These are phyloP conservation scores for Eudorcas thomsonii DNA, from an alignment of 2,113 vertebrate species.

Conservation along the genomic window DNA sequence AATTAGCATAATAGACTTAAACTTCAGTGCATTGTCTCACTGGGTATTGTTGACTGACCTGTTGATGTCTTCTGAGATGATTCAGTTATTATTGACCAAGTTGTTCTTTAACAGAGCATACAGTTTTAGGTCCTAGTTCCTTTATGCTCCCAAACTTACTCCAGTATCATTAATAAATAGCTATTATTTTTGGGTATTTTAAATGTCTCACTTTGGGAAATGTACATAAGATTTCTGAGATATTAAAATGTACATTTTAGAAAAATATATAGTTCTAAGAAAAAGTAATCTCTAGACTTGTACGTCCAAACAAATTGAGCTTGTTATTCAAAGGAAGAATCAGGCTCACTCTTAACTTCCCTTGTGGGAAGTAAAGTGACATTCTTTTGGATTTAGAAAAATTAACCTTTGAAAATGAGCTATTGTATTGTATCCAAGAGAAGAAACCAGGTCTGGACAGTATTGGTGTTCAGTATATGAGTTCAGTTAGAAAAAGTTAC, in stretches of 20 bases:
- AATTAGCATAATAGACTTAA: neutral
- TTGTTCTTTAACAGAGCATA: neutral
- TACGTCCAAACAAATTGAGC: neutral
- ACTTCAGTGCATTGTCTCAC: neutral
- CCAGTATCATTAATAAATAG: neutral
- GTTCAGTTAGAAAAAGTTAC: neutral
- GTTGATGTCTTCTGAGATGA: neutral
- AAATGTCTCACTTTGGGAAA: neutral
- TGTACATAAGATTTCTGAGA: neutral
- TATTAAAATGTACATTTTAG: constrained; percentile 17
- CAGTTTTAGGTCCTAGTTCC: neutral
- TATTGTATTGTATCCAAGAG: neutral
- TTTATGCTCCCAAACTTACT: neutral
- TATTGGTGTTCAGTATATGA: neutral
- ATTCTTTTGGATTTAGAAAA: neutral
- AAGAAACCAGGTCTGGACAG: neutral
- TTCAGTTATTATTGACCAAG: neutral
- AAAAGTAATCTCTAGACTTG: neutral
- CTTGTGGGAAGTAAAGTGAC: neutral
- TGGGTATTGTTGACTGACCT: neutral
- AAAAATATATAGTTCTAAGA: constrained; percentile 8
- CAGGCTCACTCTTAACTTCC: neutral
- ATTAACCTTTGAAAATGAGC: neutral
- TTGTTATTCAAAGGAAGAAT: neutral
- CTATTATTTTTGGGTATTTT: neutral